These are phyloP conservation scores for Ophion ventricosus DNA, from an alignment of 2,888 invertebrate genomes.

Conservation along the genomic window DNA sequence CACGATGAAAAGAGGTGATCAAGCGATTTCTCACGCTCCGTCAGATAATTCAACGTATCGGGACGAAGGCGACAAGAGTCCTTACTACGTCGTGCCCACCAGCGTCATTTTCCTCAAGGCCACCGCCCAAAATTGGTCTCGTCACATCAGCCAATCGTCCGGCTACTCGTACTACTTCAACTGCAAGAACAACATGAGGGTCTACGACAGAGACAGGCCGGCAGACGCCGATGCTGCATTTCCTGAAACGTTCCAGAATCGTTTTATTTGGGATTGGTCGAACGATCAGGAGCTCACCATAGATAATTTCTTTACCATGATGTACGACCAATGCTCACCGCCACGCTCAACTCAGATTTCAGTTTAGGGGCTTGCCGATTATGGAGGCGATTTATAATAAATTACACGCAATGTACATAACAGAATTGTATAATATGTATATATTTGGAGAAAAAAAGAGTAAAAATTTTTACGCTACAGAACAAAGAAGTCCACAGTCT, in stretches of 20 bases:
- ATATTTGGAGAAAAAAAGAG: neutral
- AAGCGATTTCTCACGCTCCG: conserved; percentile 55
- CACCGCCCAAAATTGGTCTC: conserved; percentile 72
- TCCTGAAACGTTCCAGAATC: conserved; percentile 69
- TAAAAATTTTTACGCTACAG: neutral
- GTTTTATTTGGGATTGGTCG: conserved; percentile 76
- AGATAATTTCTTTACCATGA: conserved; percentile 56
- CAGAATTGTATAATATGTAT: neutral
- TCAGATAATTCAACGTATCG: conserved; percentile 33
- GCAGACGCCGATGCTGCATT: conserved; percentile 71
- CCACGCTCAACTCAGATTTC: neutral
- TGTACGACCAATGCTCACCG: conserved; percentile 21
- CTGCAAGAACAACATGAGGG: conserved; percentile 29
- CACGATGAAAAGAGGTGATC: conserved; percentile 72
- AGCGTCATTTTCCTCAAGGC: conserved; percentile 76
- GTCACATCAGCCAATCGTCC: conserved; percentile 69
- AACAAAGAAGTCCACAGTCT: neutral
- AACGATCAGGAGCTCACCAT: conserved; percentile 66
- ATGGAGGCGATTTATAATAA: neutral
- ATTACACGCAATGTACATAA: neutral
- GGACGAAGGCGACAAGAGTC: conserved; percentile 59
- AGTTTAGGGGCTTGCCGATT: neutral
- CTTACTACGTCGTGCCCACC: conserved; percentile 72
- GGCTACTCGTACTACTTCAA: conserved; percentile 73
- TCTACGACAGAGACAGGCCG: conserved; percentile 71